These are phyloP conservation scores for Psilanteris sp. DNA, from an alignment of 1,140 invertebrate species.

Conservation along the genomic window DNA sequence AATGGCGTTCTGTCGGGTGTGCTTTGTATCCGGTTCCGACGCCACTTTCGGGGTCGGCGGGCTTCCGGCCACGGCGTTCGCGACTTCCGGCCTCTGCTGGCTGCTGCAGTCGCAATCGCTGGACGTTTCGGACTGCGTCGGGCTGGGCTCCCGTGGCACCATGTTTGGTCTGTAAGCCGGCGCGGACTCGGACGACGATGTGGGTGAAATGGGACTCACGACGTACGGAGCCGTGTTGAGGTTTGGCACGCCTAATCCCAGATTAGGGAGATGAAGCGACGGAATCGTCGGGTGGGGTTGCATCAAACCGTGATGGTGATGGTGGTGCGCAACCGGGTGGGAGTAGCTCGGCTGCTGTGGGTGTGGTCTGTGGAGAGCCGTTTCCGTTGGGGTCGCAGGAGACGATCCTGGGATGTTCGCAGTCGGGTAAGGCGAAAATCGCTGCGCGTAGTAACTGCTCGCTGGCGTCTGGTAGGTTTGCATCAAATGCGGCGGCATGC, in stretches of 20 bases:
- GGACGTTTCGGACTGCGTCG: constrained; percentile 69
- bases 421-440: constrained; percentile 68
- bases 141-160: constrained; percentile 68
- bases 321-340: constrained; percentile 42
- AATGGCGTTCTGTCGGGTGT: no score
- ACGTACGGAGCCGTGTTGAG: constrained; percentile 50
- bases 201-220: constrained; percentile 47
- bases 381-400: constrained; percentile 15
- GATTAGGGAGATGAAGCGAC: no score
- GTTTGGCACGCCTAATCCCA: no score
- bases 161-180: constrained; percentile 49
- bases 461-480: constrained; percentile 69
- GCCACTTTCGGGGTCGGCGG: no score
- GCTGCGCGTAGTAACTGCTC: constrained; percentile 69
- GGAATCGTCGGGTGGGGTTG: no score
- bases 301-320: constrained; percentile 52
- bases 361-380: constrained; percentile 64
- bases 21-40: no score
- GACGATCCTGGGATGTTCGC: background rate
- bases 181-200: constrained; percentile 45
- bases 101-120: constrained; percentile 76
- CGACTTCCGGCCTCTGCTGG: constrained; percentile 3
- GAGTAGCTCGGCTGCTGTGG: constrained; percentile 45
- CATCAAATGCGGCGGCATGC: constrained; percentile 71
- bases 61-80: no score